phyloP scores from a whole-genome alignment of 92 coral and sea anemone species.

The Pocillopora meandrina region DNA sequence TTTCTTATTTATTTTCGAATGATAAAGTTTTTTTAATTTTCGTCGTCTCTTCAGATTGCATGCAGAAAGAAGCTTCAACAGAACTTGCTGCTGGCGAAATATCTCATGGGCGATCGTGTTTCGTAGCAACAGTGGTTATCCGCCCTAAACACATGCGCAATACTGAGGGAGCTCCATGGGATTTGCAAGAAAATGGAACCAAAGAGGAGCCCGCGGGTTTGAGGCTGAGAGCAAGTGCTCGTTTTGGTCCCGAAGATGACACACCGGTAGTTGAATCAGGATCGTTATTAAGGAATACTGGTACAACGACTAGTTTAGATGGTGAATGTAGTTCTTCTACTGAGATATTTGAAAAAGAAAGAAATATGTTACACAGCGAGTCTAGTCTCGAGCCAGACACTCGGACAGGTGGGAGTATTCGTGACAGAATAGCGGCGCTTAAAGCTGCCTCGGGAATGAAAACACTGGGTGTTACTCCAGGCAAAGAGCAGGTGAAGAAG shows the following conservation, averaged over 20 bases:
- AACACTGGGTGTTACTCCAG: slow-evolving; percentile 52
- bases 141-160: not conserved
- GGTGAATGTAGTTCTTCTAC: not conserved
- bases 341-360: not conserved
- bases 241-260: not conserved
- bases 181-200: not conserved
- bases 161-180: slow-evolving; percentile 12
- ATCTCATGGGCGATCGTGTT: slow-evolving; percentile 1
- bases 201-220: not conserved
- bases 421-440: slow-evolving; percentile 62
- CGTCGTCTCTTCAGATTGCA: slow-evolving; percentile 22
- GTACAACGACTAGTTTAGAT: not conserved
- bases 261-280: not conserved
- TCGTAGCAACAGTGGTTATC: slow-evolving; percentile 14
- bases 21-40: not conserved
- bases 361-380: not conserved
- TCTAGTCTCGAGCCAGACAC: not conserved
- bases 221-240: not conserved
- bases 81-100: not conserved
- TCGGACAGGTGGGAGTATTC: slow-evolving; percentile 45
- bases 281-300: not conserved
- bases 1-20: not conserved
- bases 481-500: slow-evolving; percentile 18
- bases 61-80: slow-evolving; percentile 16
- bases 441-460: slow-evolving; percentile 49